Conservation (phyloP, 1,140 invertebrate genomes). For the Apis cerana region DNA sequence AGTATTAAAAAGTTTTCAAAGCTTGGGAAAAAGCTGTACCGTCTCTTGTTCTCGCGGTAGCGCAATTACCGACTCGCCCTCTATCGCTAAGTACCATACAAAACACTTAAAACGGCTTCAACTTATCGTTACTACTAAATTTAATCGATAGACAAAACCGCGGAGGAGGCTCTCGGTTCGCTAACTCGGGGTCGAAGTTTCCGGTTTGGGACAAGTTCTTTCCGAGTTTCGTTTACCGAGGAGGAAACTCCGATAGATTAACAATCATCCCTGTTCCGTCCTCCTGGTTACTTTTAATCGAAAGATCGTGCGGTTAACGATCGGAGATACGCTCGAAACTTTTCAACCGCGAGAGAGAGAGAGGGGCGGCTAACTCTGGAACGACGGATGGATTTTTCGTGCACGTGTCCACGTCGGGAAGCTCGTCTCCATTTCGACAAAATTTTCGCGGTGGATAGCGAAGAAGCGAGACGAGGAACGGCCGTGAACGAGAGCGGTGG, state of each 20-base stretch:
- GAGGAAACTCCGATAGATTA: conserved; percentile 9
- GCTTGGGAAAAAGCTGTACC: background rate
- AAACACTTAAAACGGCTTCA: background rate
- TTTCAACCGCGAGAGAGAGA: background rate
- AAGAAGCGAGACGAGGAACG: background rate
- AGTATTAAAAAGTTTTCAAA: background rate
- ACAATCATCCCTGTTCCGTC: background rate
- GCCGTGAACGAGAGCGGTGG: too few relatives aligned
- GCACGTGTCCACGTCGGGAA: background rate
- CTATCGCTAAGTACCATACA: background rate
- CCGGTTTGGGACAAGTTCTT: conserved; percentile 11
- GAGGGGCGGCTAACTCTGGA: background rate
- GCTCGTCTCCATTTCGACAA: background rate
- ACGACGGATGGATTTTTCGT: background rate
- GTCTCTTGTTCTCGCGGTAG: too few relatives aligned
- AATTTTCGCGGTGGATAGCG: background rate
- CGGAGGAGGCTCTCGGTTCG: too few relatives aligned
- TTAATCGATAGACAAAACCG: conserved; percentile 9
- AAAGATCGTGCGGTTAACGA: background rate
- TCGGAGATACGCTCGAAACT: background rate
- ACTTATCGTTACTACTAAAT: background rate
- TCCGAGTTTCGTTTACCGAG: conserved; percentile 20
- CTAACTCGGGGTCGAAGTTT: conserved; percentile 8
- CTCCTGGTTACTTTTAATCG: background rate
- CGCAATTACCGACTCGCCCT: background rate